Evolutionary conservation across 2,888 invertebrate genomes (phyloP).

Genomic region (Dione juno): DNA sequence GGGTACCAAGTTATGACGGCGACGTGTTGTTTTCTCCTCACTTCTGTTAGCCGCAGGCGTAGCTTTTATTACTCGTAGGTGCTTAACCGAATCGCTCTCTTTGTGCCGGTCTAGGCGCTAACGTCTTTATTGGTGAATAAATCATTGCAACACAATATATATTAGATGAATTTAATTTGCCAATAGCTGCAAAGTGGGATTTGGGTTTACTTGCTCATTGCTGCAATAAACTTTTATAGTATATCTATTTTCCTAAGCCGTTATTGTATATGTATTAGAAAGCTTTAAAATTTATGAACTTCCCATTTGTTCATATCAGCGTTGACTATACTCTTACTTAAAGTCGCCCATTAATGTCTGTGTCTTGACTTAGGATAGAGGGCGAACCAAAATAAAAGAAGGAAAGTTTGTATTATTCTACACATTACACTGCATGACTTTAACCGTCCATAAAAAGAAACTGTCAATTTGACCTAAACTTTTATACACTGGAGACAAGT

Average conservation of each 20-base stretch:
- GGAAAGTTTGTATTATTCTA: not conserved
- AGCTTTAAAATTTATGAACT: not conserved
- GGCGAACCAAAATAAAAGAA: too few species aligned
- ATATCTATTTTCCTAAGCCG: not conserved
- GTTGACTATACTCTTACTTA: not conserved
- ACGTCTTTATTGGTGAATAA: slow-evolving; percentile 58
- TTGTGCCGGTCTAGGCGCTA: slow-evolving; percentile 55
- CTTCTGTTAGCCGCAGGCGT: slow-evolving; percentile 70
- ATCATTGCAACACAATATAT: slow-evolving; percentile 40
- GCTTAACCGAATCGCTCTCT: slow-evolving; percentile 58
- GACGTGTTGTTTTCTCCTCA: slow-evolving; percentile 63
- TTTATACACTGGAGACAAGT: slow-evolving; percentile 15
- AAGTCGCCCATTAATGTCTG: not conserved
- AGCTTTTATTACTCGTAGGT: slow-evolving; percentile 64
- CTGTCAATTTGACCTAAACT: slow-evolving; percentile 20
- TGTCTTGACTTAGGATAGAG: too few species aligned
- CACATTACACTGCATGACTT: not conserved
- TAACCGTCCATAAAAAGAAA: slow-evolving; percentile 27
- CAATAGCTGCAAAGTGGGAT: not conserved
- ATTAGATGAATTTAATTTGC: slow-evolving; percentile 43
- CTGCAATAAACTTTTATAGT: not conserved
- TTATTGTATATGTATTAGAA: slow-evolving; percentile 13
- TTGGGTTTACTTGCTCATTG: not conserved
- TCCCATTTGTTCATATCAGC: not conserved
- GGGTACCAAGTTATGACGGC: slow-evolving; percentile 55